phyloP scores from a whole-genome alignment of 2,888 invertebrate species.

The Torymus aiolomorphi region DNA sequence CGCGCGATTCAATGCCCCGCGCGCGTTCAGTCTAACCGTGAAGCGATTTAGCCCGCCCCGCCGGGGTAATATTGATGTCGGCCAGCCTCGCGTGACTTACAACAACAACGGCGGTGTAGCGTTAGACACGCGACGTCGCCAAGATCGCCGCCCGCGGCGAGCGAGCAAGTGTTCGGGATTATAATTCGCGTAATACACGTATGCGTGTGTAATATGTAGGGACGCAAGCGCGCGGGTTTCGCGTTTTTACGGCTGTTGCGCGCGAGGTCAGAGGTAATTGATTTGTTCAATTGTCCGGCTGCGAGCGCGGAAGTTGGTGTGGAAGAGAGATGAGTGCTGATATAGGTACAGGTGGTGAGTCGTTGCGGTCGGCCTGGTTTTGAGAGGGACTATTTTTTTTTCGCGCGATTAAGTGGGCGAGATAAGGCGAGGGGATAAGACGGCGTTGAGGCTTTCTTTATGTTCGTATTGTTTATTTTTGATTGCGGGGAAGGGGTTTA shows the following conservation, averaged over 20 bases:
- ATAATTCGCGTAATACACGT: too few relatives aligned
- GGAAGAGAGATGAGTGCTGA: too few relatives aligned
- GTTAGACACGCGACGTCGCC: slow-evolving; percentile 1
- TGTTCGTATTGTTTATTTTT: too few relatives aligned
- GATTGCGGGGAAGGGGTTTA: too few relatives aligned
- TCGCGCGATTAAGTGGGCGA: too few relatives aligned
- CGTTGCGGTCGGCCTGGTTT: too few relatives aligned
- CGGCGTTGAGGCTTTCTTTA: too few relatives aligned
- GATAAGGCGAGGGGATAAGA: too few relatives aligned
- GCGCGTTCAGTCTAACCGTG: slow-evolving; percentile 10
- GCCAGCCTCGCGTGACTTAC: slow-evolving; percentile 31
- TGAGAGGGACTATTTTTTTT: too few relatives aligned
- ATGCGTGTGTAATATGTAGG: too few relatives aligned
- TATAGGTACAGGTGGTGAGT: too few relatives aligned
- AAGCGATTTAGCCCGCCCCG: slow-evolving; percentile 29
- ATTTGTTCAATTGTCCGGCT: slow-evolving; percentile 5
- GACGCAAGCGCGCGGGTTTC: not conserved
- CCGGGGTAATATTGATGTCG: slow-evolving; percentile 37
- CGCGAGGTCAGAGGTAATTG: not conserved
- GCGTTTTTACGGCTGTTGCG: not conserved
- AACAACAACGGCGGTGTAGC: not conserved
- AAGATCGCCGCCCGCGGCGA: not conserved
- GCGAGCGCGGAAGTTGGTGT: not conserved
- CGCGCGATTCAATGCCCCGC: slow-evolving; percentile 16
- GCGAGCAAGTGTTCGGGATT: not conserved